phyloP scores from a whole-genome alignment of 2,113 vertebrate species.

The Callospermophilus lateralis region DNA sequence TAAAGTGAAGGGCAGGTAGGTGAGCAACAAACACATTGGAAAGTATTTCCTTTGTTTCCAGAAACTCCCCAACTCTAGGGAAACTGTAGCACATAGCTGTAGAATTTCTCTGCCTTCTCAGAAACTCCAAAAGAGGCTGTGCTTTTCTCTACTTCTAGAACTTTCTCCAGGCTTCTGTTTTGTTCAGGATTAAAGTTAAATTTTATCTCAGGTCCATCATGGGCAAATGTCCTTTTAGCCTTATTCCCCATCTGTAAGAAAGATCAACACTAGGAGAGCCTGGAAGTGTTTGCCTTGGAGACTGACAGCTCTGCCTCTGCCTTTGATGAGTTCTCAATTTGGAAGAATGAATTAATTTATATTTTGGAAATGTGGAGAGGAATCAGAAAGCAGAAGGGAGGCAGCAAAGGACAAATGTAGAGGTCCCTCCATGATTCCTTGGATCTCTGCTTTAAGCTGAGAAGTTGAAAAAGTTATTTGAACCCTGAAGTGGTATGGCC shows the following conservation, averaged over 20 bases:
- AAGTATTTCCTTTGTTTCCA: slow-evolving; percentile 56
- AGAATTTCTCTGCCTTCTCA: background rate
- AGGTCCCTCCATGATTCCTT: background rate
- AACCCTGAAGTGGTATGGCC: background rate
- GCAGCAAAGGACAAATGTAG: background rate
- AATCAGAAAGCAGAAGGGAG: background rate
- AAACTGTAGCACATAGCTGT: background rate
- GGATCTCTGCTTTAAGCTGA: slow-evolving; percentile 15
- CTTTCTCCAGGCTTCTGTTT: background rate
- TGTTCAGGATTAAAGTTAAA: slow-evolving; percentile 52
- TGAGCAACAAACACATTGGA: background rate
- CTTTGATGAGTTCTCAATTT: background rate
- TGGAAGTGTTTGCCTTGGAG: slow-evolving; percentile 26
- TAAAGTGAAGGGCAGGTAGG: background rate
- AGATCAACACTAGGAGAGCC: background rate
- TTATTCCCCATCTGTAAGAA: background rate
- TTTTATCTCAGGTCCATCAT: background rate
- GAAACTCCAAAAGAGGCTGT: background rate
- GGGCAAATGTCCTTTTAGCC: slow-evolving; percentile 14
- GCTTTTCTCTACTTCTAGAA: background rate
- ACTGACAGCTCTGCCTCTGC: background rate
- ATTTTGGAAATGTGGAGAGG: background rate
- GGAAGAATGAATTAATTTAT: slow-evolving; percentile 19
- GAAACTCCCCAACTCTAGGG: background rate
- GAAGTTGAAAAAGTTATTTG: background rate